Evolutionary conservation across 2,797 vertebrate genomes (phyloP).

Genomic region (Hippoglossus hippoglossus): DNA sequence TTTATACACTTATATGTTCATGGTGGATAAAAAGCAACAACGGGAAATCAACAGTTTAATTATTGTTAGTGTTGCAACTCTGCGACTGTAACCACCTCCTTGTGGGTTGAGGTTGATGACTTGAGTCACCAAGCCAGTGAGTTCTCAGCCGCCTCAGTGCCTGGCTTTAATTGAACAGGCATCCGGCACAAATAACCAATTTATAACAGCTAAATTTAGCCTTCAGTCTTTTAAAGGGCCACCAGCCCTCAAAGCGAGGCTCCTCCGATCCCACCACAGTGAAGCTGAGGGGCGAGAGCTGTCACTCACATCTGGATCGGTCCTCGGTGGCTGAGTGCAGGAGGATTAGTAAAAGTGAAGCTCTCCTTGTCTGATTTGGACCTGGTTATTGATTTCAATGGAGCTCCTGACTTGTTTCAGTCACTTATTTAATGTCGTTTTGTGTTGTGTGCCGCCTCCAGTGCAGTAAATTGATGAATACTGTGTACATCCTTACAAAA

Average conservation of each 20-base stretch:
- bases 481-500: constrained; percentile 10
- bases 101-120: constrained; percentile 47
- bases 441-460: constrained; percentile 9
- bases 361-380: constrained; percentile 35
- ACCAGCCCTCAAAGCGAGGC: constrained; percentile 42
- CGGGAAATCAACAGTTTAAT: constrained; percentile 38
- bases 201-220: constrained; percentile 74
- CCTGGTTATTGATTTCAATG: constrained; percentile 28
- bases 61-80: constrained; percentile 32
- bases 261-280: constrained; percentile 25
- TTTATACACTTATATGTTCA: constrained; percentile 22
- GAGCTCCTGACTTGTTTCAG: constrained; percentile 4
- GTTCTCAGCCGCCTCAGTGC: constrained; percentile 63
- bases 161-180: constrained; percentile 76
- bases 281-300: constrained; percentile 30
- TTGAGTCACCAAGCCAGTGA: constrained; percentile 56
- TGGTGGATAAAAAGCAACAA: constrained; percentile 14
- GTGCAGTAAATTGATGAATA: constrained; percentile 9
- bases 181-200: constrained; percentile 74
- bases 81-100: constrained; percentile 42
- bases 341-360: constrained; percentile 47
- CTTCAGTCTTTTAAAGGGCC: constrained; percentile 57
- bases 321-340: constrained; percentile 32
- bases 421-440: background rate
- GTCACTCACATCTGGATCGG: constrained; percentile 48